phyloP scores from a whole-genome alignment of 1,140 invertebrate genomes.

The Trinorchestia longiramus region DNA sequence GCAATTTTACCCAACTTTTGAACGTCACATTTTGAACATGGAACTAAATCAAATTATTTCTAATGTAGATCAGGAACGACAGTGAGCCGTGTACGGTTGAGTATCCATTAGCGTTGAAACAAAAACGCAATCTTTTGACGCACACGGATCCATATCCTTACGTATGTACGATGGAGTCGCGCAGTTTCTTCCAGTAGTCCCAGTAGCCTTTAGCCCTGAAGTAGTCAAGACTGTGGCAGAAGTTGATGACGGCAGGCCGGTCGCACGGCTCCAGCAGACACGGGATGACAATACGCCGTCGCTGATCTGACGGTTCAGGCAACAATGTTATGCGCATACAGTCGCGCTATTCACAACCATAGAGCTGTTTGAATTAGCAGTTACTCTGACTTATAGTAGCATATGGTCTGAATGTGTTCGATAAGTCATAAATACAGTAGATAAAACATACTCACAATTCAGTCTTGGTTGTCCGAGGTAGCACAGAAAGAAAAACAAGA shows the following conservation, averaged over 20 bases:
- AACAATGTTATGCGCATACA: background rate
- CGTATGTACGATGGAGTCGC: slow-evolving; percentile 58
- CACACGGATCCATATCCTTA: background rate
- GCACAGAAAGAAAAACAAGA: background rate
- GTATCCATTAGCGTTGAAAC: no score
- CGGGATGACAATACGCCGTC: slow-evolving; percentile 63
- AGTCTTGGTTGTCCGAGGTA: background rate
- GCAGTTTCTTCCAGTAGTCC: slow-evolving; percentile 65
- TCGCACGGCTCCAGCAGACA: slow-evolving; percentile 61
- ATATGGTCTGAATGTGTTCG: no score
- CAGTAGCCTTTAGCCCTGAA: slow-evolving; percentile 63
- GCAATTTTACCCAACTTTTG: no score
- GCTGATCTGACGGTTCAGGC: slow-evolving; percentile 57
- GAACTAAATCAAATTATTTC: no score
- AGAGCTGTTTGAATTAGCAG: background rate
- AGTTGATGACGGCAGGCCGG: slow-evolving; percentile 61
- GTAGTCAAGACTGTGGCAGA: slow-evolving; percentile 65
- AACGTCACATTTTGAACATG: no score
- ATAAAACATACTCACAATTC: background rate
- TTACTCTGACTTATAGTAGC: no score
- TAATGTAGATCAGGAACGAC: no score
- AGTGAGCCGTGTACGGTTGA: no score
- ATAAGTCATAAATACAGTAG: background rate
- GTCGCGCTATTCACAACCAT: background rate
- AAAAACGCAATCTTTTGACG: no score